phyloP scores from a whole-genome alignment of 2,113 vertebrate species.

The Fulmarus glacialis region DNA sequence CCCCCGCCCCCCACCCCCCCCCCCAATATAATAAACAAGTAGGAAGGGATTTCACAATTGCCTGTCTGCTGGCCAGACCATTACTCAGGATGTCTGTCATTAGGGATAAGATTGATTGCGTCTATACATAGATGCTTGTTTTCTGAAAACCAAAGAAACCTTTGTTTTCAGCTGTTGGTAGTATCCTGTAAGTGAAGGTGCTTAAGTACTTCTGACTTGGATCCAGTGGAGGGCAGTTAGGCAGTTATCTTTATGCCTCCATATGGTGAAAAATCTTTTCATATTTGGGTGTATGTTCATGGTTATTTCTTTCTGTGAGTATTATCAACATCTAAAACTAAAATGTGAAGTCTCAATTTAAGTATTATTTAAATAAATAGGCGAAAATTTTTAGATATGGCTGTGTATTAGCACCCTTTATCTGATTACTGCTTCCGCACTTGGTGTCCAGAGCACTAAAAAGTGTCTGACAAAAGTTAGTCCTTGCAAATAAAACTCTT shows the following conservation, averaged over 20 bases:
- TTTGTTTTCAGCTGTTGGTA: neutral
- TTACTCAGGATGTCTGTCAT: neutral
- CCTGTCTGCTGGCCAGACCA: neutral
- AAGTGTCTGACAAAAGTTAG: neutral
- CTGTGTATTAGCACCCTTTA: neutral
- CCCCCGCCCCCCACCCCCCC: too few relatives aligned
- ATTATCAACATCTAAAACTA: neutral
- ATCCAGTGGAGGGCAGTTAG: neutral
- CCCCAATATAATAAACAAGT: accelerated
- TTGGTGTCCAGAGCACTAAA: neutral
- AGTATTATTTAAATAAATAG: neutral
- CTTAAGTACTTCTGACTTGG: neutral
- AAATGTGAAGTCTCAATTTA: neutral
- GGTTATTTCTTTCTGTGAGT: neutral
- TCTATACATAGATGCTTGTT: neutral
- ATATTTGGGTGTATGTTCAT: neutral
- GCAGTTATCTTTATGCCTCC: neutral
- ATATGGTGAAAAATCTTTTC: neutral
- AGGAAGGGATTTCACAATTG: neutral
- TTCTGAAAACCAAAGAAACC: neutral
- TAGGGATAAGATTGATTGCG: neutral
- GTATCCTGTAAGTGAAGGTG: neutral
- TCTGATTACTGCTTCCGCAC: neutral
- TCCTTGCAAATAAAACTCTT: neutral
- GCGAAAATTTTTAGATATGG: neutral